These are phyloP conservation scores for Vespertilio murinus DNA, from an alignment of 2,797 vertebrate species.

Conservation along the genomic window DNA sequence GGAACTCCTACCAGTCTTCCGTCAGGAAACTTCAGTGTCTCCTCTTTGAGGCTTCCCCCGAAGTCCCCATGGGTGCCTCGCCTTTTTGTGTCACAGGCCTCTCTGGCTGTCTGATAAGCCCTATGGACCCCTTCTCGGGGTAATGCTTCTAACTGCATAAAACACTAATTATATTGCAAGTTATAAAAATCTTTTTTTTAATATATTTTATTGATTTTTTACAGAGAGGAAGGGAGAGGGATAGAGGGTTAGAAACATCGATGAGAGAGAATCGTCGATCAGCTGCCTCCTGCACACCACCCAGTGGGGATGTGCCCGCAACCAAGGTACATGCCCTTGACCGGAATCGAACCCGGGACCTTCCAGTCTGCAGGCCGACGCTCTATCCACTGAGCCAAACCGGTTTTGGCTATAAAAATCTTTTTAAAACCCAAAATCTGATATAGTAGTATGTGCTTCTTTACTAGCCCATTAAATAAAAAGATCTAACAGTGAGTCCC, in stretches of 20 bases:
- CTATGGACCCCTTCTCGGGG: slow-evolving; percentile 2
- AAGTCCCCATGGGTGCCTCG: not conserved
- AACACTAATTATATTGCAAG: not conserved
- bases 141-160: slow-evolving; percentile 13
- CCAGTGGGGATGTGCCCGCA: too few relatives aligned
- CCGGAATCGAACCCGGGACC: too few relatives aligned
- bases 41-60: not conserved
- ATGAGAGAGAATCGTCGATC: too few relatives aligned
- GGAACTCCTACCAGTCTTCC: not conserved
- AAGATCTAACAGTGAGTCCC: not conserved
- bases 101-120: not conserved
- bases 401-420: too few relatives aligned
- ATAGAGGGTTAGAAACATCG: too few relatives aligned
- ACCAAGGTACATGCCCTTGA: too few relatives aligned
- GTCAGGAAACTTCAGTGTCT: slow-evolving; percentile 33
- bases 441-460: not conserved
- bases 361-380: too few relatives aligned
- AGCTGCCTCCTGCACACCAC: too few relatives aligned
- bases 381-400: too few relatives aligned
- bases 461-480: slow-evolving; percentile 30
- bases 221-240: too few relatives aligned
- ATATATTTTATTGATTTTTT: too few relatives aligned
- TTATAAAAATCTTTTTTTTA: not conserved
- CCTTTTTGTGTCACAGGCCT: not conserved
- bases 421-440: not conserved